These are phyloP conservation scores for Carassius auratus DNA, from an alignment of 2,113 vertebrate genomes.

Conservation along the genomic window DNA sequence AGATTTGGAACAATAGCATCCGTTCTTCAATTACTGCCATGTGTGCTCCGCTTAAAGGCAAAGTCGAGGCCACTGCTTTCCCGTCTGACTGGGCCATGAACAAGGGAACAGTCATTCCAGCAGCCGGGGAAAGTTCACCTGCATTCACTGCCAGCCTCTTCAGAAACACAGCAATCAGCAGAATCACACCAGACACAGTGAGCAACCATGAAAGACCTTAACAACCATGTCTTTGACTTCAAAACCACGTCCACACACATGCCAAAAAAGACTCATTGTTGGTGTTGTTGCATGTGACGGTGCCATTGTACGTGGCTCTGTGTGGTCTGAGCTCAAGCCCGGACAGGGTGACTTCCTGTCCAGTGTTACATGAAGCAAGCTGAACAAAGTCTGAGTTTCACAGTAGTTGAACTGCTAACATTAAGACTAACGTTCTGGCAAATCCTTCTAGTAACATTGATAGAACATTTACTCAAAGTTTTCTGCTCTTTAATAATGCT, in stretches of 20 bases:
- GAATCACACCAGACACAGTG: background rate
- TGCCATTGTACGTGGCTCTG: background rate
- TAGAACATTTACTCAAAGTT: too few relatives aligned
- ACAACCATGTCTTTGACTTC: background rate
- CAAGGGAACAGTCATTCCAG: slow-evolving; percentile 44
- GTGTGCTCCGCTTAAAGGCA: background rate
- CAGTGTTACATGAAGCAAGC: background rate
- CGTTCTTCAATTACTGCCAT: background rate
- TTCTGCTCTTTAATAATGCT: too few relatives aligned
- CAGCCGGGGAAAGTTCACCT: slow-evolving; percentile 32
- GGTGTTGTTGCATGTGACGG: background rate
- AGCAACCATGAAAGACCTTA: background rate
- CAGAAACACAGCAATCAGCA: background rate
- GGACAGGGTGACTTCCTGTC: background rate
- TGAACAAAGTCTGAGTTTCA: background rate
- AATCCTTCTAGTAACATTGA: too few relatives aligned
- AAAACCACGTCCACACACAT: background rate
- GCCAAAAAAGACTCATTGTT: background rate
- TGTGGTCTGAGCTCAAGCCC: background rate
- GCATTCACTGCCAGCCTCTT: slow-evolving; percentile 22
- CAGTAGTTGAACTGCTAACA: background rate
- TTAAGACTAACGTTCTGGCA: too few relatives aligned
- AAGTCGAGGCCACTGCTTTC: slow-evolving; percentile 31
- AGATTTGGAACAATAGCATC: background rate
- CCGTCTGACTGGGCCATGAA: slow-evolving; percentile 43